Percentiles rank a stretch among this genome's conserved stretches.
Evolutionary conservation across 30 jellyfish, hydroid and myxozoan species (phyloP).

Genomic region (Hydractinia echinata): DNA sequence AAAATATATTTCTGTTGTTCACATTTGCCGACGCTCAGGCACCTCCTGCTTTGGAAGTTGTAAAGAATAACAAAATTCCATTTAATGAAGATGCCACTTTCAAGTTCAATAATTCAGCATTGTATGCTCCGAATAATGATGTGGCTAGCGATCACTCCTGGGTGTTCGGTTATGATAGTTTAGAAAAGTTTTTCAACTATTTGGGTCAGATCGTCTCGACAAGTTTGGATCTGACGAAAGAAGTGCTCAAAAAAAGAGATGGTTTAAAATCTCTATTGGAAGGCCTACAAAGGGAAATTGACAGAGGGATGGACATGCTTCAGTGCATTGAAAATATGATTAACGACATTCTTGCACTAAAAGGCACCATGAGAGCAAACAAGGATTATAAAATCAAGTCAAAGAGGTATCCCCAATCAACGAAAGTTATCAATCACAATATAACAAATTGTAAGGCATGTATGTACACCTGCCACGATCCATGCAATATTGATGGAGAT

Average conservation of each 20-base stretch:
- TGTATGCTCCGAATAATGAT: neutral
- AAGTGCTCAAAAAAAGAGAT: neutral
- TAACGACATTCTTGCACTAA: neutral
- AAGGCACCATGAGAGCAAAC: conserved; percentile 16
- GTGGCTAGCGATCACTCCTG: neutral
- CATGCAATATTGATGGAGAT: neutral
- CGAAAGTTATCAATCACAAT: neutral
- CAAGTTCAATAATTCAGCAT: conserved; percentile 11
- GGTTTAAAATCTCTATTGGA: neutral
- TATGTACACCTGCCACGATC: neutral
- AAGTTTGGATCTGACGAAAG: neutral
- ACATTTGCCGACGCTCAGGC: conserved; percentile 14
- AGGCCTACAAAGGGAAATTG: neutral
- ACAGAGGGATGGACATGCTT: conserved; percentile 17
- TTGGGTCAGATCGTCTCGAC: neutral
- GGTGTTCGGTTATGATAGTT: neutral
- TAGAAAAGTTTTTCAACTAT: neutral
- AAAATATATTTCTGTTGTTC: neutral
- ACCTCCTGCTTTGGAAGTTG: conserved; percentile 18
- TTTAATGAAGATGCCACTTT: neutral
- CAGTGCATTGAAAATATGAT: conserved; percentile 4
- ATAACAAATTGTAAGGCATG: neutral
- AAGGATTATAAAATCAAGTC: neutral
- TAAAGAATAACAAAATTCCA: neutral
- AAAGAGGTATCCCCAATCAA: conserved; percentile 3